Conservation (phyloP, 2,797 vertebrate species). For the Macropodus opercularis region DNA sequence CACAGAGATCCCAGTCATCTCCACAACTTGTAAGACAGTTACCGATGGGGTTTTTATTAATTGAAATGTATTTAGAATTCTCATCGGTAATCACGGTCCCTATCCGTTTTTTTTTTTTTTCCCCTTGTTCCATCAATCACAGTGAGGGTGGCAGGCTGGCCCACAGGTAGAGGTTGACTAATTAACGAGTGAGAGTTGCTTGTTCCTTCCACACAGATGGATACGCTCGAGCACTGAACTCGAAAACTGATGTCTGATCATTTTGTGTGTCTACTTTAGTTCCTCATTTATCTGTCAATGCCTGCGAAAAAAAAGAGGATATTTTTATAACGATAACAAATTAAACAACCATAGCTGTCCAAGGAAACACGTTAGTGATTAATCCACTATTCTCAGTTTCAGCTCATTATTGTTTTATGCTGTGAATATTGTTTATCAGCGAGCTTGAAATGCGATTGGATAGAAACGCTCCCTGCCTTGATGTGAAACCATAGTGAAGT, state of each 20-base stretch:
- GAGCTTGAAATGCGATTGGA: no score
- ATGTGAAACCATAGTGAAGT: no score
- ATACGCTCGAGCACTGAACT: conserved; percentile 33
- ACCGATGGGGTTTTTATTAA: conserved; percentile 57
- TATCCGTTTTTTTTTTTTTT: conserved; percentile 55
- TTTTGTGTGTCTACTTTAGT: conserved; percentile 11
- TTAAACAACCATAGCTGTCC: no score
- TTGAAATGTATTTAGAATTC: conserved; percentile 76
- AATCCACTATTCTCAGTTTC: no score
- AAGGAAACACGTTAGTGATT: no score
- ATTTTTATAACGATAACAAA: no score
- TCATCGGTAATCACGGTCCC: conserved; percentile 67
- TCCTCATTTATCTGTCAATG: conserved; percentile 11
- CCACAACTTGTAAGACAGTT: conserved; percentile 47
- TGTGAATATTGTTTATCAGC: no score
- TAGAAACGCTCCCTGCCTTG: no score
- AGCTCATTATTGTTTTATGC: no score
- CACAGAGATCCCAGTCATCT: conserved; percentile 26
- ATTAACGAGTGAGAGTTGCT: conserved; percentile 70
- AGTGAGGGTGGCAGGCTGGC: conserved; percentile 57
- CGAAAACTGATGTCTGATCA: not conserved
- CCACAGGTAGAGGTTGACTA: conserved; percentile 71
- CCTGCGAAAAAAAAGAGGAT: no score
- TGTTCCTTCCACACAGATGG: conserved; percentile 47
- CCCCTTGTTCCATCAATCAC: conserved; percentile 71